These are phyloP conservation scores for Stenopsyche tienmushanensis DNA, from an alignment of 1,140 invertebrate genomes.

Conservation along the genomic window DNA sequence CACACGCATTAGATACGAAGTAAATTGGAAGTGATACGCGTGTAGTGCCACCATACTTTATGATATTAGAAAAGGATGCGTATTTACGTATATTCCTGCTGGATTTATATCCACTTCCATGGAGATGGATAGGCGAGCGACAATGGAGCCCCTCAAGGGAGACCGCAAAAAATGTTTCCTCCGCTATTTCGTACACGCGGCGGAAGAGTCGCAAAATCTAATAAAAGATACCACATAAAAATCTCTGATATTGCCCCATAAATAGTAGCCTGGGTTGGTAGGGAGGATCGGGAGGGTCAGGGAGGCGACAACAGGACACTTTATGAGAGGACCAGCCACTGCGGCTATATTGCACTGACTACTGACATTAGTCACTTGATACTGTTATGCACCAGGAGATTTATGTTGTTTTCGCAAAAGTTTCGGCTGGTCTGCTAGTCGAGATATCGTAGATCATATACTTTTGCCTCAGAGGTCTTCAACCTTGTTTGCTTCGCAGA, in stretches of 20 bases:
- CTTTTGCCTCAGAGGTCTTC: background rate
- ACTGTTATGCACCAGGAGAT: constrained; percentile 9
- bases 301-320: constrained; percentile 16
- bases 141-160: too few species aligned
- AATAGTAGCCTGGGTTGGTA: constrained; percentile 20
- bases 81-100: background rate
- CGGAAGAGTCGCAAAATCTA: constrained; percentile 23
- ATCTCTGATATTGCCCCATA: constrained; percentile 36
- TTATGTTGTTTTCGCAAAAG: constrained; percentile 26
- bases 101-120: too few species aligned
- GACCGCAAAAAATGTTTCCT: background rate
- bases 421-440: background rate
- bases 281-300: constrained; percentile 8
- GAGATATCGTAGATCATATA: background rate
- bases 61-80: background rate
- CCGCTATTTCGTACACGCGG: constrained; percentile 13
- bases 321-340: constrained; percentile 6
- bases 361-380: constrained; percentile 22
- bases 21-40: background rate
- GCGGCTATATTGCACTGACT: constrained; percentile 10
- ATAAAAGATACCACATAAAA: constrained; percentile 38
- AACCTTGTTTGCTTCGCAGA: background rate
- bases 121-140: too few species aligned
- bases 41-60: background rate
- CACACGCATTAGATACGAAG: background rate